Conservation (phyloP, 2,888 invertebrate genomes). For the Monoplex corrugatus region DNA sequence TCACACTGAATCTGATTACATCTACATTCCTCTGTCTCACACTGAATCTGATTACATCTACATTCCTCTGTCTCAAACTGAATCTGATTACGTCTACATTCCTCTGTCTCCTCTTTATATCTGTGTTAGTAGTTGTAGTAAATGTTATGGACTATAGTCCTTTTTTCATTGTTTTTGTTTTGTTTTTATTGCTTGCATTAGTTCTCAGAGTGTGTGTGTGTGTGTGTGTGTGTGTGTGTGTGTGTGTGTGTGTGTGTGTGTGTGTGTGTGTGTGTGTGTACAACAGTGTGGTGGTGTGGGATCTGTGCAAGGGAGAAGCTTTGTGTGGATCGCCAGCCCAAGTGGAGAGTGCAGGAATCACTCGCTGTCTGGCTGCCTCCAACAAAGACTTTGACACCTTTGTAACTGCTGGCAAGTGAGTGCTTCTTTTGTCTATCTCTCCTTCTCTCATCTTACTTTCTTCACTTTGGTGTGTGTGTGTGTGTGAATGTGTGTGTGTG, state of each 20-base stretch:
- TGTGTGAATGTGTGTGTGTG: conserved; percentile 34
- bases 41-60: too few species aligned
- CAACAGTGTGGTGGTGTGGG: conserved; percentile 90
- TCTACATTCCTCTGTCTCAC: too few species aligned
- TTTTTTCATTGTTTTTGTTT: background rate
- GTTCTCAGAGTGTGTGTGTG: background rate
- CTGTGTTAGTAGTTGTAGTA: too few species aligned
- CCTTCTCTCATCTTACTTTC: background rate
- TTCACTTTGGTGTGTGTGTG: background rate
- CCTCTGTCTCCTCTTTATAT: too few species aligned
- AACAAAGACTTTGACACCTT: conserved; percentile 79
- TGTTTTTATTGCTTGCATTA: background rate
- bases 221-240: background rate
- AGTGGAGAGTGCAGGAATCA: conserved; percentile 88
- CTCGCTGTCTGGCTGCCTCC: conserved; percentile 84
- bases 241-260: background rate
- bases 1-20: too few species aligned
- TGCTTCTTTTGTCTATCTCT: conserved; percentile 44
- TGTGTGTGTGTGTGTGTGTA: background rate
- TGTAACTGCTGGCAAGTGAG: conserved; percentile 82
- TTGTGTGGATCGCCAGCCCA: conserved; percentile 86
- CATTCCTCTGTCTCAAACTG: too few species aligned
- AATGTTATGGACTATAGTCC: too few species aligned
- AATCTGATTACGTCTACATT: too few species aligned
- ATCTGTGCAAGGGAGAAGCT: conserved; percentile 85